Evolutionary conservation across 2,888 invertebrate genomes (phyloP), one percentile per base, ranked within the genome.

Genomic region (Pterostichus niger): DNA sequence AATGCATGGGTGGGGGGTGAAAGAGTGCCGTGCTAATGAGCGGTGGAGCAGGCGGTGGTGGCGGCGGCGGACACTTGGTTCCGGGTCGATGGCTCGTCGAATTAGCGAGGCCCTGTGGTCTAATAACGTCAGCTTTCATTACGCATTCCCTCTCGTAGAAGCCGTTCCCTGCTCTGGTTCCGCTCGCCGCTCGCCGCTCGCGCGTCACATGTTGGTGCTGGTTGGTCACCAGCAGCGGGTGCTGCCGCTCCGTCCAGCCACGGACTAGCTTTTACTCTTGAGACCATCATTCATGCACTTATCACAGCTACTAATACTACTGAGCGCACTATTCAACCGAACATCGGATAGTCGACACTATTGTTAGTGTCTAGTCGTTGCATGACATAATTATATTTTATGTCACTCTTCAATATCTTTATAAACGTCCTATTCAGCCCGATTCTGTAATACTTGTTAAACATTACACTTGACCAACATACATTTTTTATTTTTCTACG

Each of bases 121-220:
- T 82, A 82, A 82, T 82, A 82, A 82, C 75, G 82, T 82, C 82
- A 75, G 82, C 82, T 82, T 82, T 82, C 82, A 82, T 82, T 82
- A 82, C 82, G 82, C 82, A 82, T 82, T 82, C 82, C 35, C 82
- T 82, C 82, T 59, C 56, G 82, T 64, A 68, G 68, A 49, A 49
- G 61, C 64, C 17, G 59, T 15, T 24, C 10, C 52, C 52, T 61
- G 61, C 61, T 61, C 24, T 31, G 61, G 68, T 75, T 75, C 24
- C 31, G 49, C 13, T 68, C n/a, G 40, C 24, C 31, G 49, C 13
- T 68, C n/a, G 40, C 24, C 15, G 61, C 33, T 61, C 33, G 15
- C 31, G 73, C 73, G 73, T 73, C 73, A 46, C 73, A 73, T 46
- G 24, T 24, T 73, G 46, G 46, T 31, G 31, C 6, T 40, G 44